Evolutionary conservation across 1,140 invertebrate genomes (phyloP).

Genomic region (Anoplolepis gracilipes): DNA sequence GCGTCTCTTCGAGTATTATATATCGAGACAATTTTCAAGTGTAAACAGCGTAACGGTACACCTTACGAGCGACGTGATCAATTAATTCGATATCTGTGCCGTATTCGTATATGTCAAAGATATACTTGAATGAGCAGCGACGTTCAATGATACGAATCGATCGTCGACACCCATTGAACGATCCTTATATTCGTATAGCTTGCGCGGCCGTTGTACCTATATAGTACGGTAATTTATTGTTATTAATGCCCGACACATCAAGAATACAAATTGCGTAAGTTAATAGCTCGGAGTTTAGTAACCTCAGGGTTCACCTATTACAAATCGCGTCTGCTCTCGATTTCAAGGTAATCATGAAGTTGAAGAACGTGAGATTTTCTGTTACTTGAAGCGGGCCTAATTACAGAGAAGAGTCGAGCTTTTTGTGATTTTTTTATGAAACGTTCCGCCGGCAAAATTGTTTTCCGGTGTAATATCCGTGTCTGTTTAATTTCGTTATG

Average conservation of each 20-base stretch:
- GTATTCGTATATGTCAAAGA: neutral
- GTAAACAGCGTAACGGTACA: slow-evolving; percentile 53
- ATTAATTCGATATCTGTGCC: slow-evolving; percentile 22
- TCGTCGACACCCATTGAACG: slow-evolving; percentile 3
- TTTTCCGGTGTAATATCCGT: slow-evolving; percentile 7
- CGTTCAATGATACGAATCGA: slow-evolving; percentile 43
- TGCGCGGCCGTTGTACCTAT: slow-evolving; percentile 1
- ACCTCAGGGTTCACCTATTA: slow-evolving; percentile 25
- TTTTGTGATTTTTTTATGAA: slow-evolving; percentile 9
- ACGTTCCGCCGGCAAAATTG: neutral
- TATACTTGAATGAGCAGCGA: slow-evolving; percentile 39
- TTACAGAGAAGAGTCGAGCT: neutral
- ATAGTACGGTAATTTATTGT: slow-evolving; percentile 40
- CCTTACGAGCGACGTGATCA: neutral
- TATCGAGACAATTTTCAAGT: neutral
- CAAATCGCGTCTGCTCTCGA: slow-evolving; percentile 40
- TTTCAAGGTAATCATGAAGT: slow-evolving; percentile 23
- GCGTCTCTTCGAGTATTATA: neutral
- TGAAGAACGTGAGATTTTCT: neutral
- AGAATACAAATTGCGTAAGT: neutral
- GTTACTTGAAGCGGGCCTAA: neutral
- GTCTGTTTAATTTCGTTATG: neutral
- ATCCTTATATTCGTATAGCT: neutral
- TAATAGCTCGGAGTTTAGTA: slow-evolving; percentile 61
- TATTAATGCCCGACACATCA: slow-evolving; percentile 47